Conservation (phyloP, 1,140 invertebrate species). For the Trachymyrmex septentrionalis region DNA sequence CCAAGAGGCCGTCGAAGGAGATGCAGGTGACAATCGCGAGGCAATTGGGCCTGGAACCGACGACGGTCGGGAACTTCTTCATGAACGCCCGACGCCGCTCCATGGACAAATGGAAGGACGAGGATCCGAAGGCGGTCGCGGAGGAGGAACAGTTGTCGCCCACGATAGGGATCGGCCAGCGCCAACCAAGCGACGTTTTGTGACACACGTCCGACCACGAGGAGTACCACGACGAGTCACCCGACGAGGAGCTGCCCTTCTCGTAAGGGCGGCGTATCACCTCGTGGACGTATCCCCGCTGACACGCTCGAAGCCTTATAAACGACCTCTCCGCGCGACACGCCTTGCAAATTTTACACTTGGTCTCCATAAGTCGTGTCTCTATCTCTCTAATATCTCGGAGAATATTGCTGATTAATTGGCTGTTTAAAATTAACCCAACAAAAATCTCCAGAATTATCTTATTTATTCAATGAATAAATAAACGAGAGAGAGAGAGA, state of each 20-base stretch:
- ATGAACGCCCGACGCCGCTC: constrained; percentile 99
- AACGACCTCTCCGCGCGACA: neutral
- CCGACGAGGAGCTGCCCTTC: constrained; percentile 85
- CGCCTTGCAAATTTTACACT: neutral
- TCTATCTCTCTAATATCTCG: neutral
- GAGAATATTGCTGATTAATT: neutral
- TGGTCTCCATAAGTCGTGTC: neutral
- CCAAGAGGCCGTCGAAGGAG: constrained; percentile 99
- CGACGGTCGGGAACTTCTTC: constrained; percentile 99
- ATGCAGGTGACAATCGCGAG: constrained; percentile 99
- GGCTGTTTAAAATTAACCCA: neutral
- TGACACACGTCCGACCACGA: constrained; percentile 87
- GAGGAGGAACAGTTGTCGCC: constrained; percentile 86
- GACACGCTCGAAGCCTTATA: constrained; percentile 9
- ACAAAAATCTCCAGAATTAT: neutral
- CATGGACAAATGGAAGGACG: constrained; percentile 99
- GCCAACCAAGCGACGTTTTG: constrained; percentile 85
- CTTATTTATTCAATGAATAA: neutral
- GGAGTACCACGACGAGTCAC: constrained; percentile 86
- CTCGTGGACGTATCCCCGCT: constrained; percentile 30
- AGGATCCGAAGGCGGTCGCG: constrained; percentile 88
- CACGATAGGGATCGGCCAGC: constrained; percentile 85
- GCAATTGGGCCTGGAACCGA: constrained; percentile 98
- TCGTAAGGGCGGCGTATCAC: constrained; percentile 79
- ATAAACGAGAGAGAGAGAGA: neutral